A percentile compares a stretch with the other conserved stretches of the same genome.
Evolutionary conservation across 1,140 invertebrate species (phyloP).

Genomic region (Euglossa dilemma): DNA sequence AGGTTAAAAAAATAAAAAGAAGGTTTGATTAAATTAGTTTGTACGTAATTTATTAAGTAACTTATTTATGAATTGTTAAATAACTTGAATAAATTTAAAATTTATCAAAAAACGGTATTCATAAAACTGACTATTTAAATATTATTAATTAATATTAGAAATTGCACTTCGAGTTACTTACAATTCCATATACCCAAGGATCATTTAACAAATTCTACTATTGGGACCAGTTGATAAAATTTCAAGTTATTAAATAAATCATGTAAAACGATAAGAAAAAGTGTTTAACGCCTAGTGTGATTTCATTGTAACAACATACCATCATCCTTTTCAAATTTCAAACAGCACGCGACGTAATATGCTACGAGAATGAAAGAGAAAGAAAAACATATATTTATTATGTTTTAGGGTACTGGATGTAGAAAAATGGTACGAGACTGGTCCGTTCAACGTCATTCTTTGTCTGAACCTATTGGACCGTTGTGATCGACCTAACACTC

Average conservation of each 20-base stretch:
- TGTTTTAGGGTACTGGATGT: slow-evolving; percentile 88
- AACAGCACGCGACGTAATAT: neutral
- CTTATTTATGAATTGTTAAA: too few relatives aligned
- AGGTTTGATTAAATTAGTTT: too few relatives aligned
- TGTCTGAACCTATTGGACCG: slow-evolving; percentile 96
- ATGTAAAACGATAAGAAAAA: neutral
- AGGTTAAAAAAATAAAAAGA: too few relatives aligned
- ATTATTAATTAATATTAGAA: too few relatives aligned
- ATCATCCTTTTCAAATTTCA: neutral
- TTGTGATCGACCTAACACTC: slow-evolving; percentile 89
- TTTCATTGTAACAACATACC: neutral
- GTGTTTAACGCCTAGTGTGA: neutral
- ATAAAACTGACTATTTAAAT: too few relatives aligned
- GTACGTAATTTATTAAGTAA: too few relatives aligned
- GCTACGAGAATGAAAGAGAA: neutral
- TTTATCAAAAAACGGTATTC: too few relatives aligned
- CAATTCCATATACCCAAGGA: too few relatives aligned
- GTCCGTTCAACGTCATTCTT: slow-evolving; percentile 90
- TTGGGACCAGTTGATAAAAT: neutral
- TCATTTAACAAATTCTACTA: too few relatives aligned
- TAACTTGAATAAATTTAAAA: too few relatives aligned
- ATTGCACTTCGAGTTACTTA: neutral
- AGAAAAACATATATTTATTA: neutral
- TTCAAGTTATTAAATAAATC: neutral
- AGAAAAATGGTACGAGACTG: slow-evolving; percentile 87